These are phyloP conservation scores for Seladonia tumulorum DNA, from an alignment of 2,888 invertebrate genomes.

Conservation along the genomic window DNA sequence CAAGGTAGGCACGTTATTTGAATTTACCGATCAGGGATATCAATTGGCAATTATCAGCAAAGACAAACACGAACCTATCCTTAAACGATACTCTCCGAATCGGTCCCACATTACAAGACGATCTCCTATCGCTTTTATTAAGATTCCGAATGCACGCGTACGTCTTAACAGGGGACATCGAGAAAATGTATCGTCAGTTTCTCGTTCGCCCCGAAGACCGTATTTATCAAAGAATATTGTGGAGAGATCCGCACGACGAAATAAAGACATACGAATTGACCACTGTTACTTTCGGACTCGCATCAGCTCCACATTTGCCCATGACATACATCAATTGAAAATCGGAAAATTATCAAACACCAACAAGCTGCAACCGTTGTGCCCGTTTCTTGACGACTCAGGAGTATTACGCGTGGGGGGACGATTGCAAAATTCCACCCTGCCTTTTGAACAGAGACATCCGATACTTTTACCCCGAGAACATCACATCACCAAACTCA, in stretches of 20 bases:
- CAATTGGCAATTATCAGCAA: too few relatives aligned
- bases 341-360: neutral
- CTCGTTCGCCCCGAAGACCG: neutral
- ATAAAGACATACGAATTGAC: neutral
- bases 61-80: neutral
- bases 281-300: neutral
- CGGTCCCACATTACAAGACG: constrained; percentile 22
- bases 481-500: too few relatives aligned
- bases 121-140: neutral
- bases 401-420: neutral
- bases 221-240: neutral
- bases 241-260: neutral
- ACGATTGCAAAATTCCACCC: neutral
- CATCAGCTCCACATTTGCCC: neutral
- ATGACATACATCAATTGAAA: rapidly evolving
- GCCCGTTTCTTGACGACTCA: neutral
- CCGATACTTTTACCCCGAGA: too few relatives aligned
- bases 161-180: constrained; percentile 18
- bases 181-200: constrained; percentile 33
- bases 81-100: constrained; percentile 14
- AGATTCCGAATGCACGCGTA: constrained; percentile 19
- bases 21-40: too few relatives aligned
- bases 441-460: neutral
- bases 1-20: too few relatives aligned
- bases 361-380: neutral